Conservation (phyloP, 2,113 vertebrate genomes). For the Petrocephalus zakoni region DNA sequence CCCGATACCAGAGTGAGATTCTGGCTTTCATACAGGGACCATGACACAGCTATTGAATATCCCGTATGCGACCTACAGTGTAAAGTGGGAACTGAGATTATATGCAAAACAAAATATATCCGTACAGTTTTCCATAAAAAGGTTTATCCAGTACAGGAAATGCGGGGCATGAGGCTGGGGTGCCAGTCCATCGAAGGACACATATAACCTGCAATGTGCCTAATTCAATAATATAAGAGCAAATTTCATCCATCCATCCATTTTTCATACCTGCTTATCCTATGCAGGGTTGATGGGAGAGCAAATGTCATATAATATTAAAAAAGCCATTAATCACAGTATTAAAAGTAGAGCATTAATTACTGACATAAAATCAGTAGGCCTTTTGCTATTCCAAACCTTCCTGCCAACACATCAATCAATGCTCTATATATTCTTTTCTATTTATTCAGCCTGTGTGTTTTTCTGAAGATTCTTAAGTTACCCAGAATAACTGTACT, state of each 20-base stretch:
- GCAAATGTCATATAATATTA: not conserved
- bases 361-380: not conserved
- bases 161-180: not conserved
- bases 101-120: not conserved
- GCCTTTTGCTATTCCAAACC: not conserved
- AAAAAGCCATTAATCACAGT: not conserved
- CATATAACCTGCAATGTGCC: not conserved
- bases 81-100: not conserved
- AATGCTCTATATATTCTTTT: not conserved
- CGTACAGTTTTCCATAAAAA: not conserved
- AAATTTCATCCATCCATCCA: not conserved
- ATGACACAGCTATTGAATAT: not conserved
- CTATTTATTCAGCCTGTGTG: not conserved
- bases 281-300: not conserved
- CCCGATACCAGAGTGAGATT: not conserved
- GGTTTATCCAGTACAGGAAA: not conserved
- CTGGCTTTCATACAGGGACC: not conserved
- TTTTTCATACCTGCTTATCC: not conserved
- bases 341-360: not conserved
- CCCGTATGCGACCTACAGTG: not conserved
- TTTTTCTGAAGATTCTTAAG: not conserved
- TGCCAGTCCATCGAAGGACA: not conserved
- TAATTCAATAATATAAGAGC: not conserved
- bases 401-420: not conserved
- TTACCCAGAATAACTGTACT: not conserved